These are phyloP conservation scores for Euzetes globulus DNA, from an alignment of 2,888 invertebrate genomes.

Conservation along the genomic window DNA sequence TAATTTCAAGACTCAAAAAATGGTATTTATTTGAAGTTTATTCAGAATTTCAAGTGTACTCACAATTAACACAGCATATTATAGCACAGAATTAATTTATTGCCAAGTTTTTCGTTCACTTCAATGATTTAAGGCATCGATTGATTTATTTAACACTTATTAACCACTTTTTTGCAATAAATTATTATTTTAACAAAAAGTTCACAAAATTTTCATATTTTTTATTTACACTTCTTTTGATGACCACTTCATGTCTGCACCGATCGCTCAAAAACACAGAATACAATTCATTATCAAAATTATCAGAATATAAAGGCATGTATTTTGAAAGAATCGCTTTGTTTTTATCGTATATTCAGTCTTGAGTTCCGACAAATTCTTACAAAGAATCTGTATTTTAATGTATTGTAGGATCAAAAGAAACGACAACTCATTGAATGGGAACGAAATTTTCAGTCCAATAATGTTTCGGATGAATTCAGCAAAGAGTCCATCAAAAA, in stretches of 20 bases:
- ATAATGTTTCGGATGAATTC: neutral
- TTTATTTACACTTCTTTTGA: neutral
- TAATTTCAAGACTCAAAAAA: too few relatives aligned
- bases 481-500: constrained; percentile 1
- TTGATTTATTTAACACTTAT: too few relatives aligned
- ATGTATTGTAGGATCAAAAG: constrained; percentile 13
- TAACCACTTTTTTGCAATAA: neutral
- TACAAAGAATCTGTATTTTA: neutral
- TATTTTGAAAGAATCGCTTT: neutral
- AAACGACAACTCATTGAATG: neutral
- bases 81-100: too few relatives aligned
- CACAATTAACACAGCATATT: too few relatives aligned
- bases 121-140: too few relatives aligned
- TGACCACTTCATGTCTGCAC: neutral
- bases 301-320: constrained; percentile 17
- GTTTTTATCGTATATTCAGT: neutral
- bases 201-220: neutral
- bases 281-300: neutral
- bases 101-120: too few relatives aligned
- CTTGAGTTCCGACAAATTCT: neutral
- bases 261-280: neutral
- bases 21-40: too few relatives aligned
- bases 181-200: too few relatives aligned
- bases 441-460: neutral
- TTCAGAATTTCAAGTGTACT: too few relatives aligned